Percentiles rank a stretch among this genome's conserved stretches.
Evolutionary conservation across 2,888 invertebrate species (phyloP).

Genomic region (Trisateles emortualis): DNA sequence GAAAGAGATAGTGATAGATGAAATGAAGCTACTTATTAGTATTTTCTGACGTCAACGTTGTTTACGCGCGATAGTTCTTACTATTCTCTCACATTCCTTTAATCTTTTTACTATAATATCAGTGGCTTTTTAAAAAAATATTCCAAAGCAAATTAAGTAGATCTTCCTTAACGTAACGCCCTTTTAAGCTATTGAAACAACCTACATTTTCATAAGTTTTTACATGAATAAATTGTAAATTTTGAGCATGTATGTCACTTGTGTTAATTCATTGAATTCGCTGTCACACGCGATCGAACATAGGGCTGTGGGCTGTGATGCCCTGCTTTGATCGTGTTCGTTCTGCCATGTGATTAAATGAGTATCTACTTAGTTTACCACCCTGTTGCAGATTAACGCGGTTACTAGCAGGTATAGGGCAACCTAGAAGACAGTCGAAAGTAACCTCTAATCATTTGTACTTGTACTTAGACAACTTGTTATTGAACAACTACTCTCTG

Average conservation of each 20-base stretch:
- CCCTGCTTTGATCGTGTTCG: slow-evolving; percentile 81
- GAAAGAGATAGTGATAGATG: too few relatives aligned
- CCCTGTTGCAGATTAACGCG: slow-evolving; percentile 54
- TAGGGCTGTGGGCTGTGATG: slow-evolving; percentile 62
- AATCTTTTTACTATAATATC: too few relatives aligned
- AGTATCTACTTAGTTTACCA: slow-evolving; percentile 65
- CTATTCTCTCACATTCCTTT: too few relatives aligned
- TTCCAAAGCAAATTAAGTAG: too few relatives aligned
- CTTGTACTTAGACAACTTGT: neutral
- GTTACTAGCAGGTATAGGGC: slow-evolving; percentile 53
- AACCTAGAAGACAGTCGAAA: slow-evolving; percentile 42
- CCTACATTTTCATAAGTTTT: slow-evolving; percentile 28
- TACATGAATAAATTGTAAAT: slow-evolving; percentile 47
- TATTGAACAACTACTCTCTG: too few relatives aligned
- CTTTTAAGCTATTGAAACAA: neutral
- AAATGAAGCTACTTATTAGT: too few relatives aligned
- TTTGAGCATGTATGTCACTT: slow-evolving; percentile 73
- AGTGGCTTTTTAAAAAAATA: too few relatives aligned
- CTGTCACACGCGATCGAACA: slow-evolving; percentile 74
- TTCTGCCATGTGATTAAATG: slow-evolving; percentile 79
- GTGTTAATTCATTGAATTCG: slow-evolving; percentile 78
- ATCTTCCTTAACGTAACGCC: too few relatives aligned
- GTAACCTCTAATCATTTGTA: slow-evolving; percentile 39
- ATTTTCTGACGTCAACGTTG: too few relatives aligned
- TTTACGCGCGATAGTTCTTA: too few relatives aligned